Base-by-base conservation (phyloP, 2,888 invertebrate genomes). In the Meteorus cinctellus region DNA sequence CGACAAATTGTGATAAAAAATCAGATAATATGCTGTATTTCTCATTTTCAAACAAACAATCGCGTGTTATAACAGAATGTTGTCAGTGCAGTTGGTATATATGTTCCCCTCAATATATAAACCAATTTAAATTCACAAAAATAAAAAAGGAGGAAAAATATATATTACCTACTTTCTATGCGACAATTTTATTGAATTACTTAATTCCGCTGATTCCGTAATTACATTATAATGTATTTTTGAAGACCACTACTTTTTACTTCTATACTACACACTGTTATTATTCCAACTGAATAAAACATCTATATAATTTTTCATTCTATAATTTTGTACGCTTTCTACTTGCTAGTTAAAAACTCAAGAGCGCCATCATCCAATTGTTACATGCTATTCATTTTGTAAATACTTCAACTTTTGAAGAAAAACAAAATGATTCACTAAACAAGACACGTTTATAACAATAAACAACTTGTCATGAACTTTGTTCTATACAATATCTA, bases 261-360 rank as follows among this genome's bases (percentile, higher is more conserved):
- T 55, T 4, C n/a, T 55, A 19, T 24, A 55, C 55, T 55, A 8
- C 24, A 8, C 19, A 19, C 4, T 8, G 4, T 55, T 24, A 55
- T 55, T 55, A 55, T 55, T 55, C 6, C 19, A 19, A 19, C 12
- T 24, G 24, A 66, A 66, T 55, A 10, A 19, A 8, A 55, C n/a
- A 55, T 55, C 8, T 19, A n/a, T 55, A 55, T 19, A 24, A 6
- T 69, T 31, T 55, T 79, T 74, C 80, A 85, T 84, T 82, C 82
- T 84, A 84, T 79, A 84, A 84, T 85, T 84, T 83, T 84, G 81
- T 81, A 86, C 86, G 86, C 86, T 86, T 86, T 86, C 86, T 86
- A 85, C 82, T 77, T 80, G 77, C 69, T 78, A 41, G 67, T 73
- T 72, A 77, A 81, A 19, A 55, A 77, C 79, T 72, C 75, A 79